These are phyloP conservation scores for Platycnemis pennipes DNA, from an alignment of 2,888 invertebrate genomes.

Conservation along the genomic window DNA sequence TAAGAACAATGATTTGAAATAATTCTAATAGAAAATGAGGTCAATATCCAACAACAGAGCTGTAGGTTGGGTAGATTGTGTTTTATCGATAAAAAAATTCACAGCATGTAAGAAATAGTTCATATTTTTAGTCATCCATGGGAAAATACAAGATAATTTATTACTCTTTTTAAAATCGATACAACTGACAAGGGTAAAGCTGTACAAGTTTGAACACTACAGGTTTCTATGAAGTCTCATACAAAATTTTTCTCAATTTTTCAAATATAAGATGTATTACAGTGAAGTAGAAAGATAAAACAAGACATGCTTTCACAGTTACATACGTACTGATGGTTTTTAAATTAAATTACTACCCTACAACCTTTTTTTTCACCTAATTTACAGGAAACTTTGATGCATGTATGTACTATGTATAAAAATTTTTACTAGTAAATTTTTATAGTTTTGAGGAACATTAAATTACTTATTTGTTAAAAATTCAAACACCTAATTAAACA, in stretches of 20 bases:
- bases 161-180: constrained; percentile 68
- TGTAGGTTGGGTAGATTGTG: too few relatives aligned
- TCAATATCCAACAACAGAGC: too few relatives aligned
- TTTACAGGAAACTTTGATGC: constrained; percentile 45
- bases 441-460: constrained; percentile 61
- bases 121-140: constrained; percentile 60
- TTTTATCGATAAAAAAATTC: too few relatives aligned
- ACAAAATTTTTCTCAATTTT: constrained; percentile 57
- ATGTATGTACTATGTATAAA: constrained; percentile 57
- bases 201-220: constrained; percentile 67
- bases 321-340: constrained; percentile 6
- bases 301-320: constrained; percentile 34
- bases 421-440: constrained; percentile 44
- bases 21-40: too few relatives aligned
- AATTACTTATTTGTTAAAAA: constrained; percentile 55
- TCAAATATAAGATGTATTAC: constrained; percentile 51
- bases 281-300: constrained; percentile 56
- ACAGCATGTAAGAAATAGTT: constrained; percentile 5
- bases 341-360: constrained; percentile 47
- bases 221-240: constrained; percentile 65
- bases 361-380: constrained; percentile 29
- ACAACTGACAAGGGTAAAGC: constrained; percentile 65
- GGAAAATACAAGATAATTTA: constrained; percentile 70
- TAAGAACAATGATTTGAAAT: too few relatives aligned
- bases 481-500: constrained; percentile 62